Evolutionary conservation across 2,888 invertebrate genomes (phyloP).

Genomic region (Herminia tarsipennalis): DNA sequence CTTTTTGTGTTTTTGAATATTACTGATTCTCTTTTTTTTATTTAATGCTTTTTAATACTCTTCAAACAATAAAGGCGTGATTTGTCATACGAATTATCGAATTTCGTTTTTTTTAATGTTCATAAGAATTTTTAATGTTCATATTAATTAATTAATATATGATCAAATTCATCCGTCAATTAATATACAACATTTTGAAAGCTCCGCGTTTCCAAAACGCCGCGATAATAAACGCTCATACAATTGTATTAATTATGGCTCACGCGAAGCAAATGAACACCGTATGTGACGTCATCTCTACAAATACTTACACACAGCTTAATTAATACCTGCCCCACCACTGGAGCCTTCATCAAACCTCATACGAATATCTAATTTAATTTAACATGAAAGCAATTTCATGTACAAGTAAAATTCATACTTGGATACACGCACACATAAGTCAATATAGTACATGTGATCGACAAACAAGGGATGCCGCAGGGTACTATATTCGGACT

Average conservation of each 20-base stretch:
- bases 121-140: too few species aligned
- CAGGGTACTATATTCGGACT: slow-evolving; percentile 18
- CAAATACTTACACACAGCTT: slow-evolving; percentile 42
- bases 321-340: slow-evolving; percentile 55
- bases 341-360: slow-evolving; percentile 61
- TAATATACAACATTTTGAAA: too few species aligned
- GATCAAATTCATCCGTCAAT: too few species aligned
- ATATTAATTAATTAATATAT: too few species aligned
- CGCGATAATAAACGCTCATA: slow-evolving; percentile 19
- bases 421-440: slow-evolving; percentile 29
- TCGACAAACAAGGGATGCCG: slow-evolving; percentile 9
- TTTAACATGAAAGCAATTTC: slow-evolving; percentile 77
- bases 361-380: slow-evolving; percentile 76
- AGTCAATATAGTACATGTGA: slow-evolving; percentile 18
- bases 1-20: too few species aligned
- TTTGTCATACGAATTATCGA: too few species aligned
- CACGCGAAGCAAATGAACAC: slow-evolving; percentile 41
- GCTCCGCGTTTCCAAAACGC: slow-evolving; percentile 9
- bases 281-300: slow-evolving; percentile 42
- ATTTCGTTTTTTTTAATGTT: too few species aligned
- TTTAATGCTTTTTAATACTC: too few species aligned
- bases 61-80: too few species aligned
- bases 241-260: slow-evolving; percentile 32
- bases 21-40: too few species aligned
- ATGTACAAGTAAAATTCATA: slow-evolving; percentile 69